phyloP scores from a whole-genome alignment of 2,888 invertebrate species.

The Venusia cambrica region DNA sequence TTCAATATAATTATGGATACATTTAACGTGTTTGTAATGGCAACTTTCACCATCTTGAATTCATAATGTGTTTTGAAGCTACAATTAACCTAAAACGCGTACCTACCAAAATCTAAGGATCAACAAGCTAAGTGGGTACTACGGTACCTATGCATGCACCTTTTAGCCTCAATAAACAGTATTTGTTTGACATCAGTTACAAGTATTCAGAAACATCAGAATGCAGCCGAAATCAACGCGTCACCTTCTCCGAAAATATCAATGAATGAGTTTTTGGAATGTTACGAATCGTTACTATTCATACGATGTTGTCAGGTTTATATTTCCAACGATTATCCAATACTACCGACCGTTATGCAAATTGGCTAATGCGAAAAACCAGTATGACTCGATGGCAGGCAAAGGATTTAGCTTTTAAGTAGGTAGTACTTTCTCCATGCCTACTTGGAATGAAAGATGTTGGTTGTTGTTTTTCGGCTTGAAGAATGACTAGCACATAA shows the following conservation, averaged over 20 bases:
- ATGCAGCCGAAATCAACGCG: constrained; percentile 15
- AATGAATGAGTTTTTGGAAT: constrained; percentile 41
- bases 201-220: constrained; percentile 2
- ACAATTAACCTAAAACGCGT: too few species aligned
- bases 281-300: constrained; percentile 36
- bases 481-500: constrained; percentile 18
- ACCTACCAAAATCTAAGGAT: too few species aligned
- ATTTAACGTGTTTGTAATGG: too few species aligned
- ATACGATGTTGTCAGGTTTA: constrained; percentile 35
- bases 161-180: constrained; percentile 10
- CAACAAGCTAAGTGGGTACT: constrained; percentile 6
- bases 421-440: constrained; percentile 36
- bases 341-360: constrained; percentile 45
- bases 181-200: background rate
- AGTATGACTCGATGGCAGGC: constrained; percentile 38
- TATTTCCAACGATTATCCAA: constrained; percentile 41
- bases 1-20: too few species aligned
- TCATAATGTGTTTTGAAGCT: too few species aligned
- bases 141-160: too few species aligned
- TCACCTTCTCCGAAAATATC: constrained; percentile 32
- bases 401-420: constrained; percentile 29
- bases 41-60: too few species aligned
- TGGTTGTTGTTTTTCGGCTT: constrained; percentile 7
- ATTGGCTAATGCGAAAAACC: constrained; percentile 44
- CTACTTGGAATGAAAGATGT: constrained; percentile 13